Evolutionary conservation across 1,140 invertebrate genomes (phyloP), one percentile per base, ranked within the genome.

Genomic region (Pristionchus pacificus): DNA sequence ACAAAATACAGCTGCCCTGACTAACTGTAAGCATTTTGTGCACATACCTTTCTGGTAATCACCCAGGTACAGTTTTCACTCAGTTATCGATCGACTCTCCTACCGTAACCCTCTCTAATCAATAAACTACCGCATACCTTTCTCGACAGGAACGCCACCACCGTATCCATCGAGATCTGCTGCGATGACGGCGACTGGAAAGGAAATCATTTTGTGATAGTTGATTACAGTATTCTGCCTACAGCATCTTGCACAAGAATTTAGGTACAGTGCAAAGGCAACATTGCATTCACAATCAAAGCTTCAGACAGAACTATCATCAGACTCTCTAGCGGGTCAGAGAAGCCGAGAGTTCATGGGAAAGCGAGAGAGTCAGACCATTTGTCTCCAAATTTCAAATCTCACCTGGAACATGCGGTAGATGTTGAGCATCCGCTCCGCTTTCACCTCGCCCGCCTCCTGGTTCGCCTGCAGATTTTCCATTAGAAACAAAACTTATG

Each of bases 331-430:
- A n/a, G n/a, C n/a, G n/a, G n/a, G n/a, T n/a, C n/a, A n/a, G n/a
- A n/a, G n/a, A n/a, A n/a, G n/a, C n/a, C n/a, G n/a, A n/a, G n/a
- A n/a, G n/a, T n/a, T n/a, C n/a, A n/a, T n/a, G n/a, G n/a, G n/a
- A n/a, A n/a, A n/a, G n/a, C n/a, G n/a, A n/a, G n/a, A n/a, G 24
- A 55, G 15, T 74, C 24, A 49, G 60, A n/a, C 71, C 38, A 25
- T 77, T 19, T 59, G 33, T 38, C 13, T 49, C 28, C 25, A 69
- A 74, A 71, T 89, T 88, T n/a, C n/a, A n/a, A n/a, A n/a, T n/a
- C n/a, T n/a, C n/a, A n/a, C n/a, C n/a, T n/a, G n/a, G n/a, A 97
- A 97, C 90, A 97, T 93, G 83, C 93, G 93, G 28, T 97, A 86
- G 93, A 97, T 96, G 78, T 93, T 91, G 85, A 96, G 93, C 79